Percentiles rank a stretch among this genome's conserved stretches.
Conservation (phyloP, 2,113 vertebrate species). For the Colaptes auratus region DNA sequence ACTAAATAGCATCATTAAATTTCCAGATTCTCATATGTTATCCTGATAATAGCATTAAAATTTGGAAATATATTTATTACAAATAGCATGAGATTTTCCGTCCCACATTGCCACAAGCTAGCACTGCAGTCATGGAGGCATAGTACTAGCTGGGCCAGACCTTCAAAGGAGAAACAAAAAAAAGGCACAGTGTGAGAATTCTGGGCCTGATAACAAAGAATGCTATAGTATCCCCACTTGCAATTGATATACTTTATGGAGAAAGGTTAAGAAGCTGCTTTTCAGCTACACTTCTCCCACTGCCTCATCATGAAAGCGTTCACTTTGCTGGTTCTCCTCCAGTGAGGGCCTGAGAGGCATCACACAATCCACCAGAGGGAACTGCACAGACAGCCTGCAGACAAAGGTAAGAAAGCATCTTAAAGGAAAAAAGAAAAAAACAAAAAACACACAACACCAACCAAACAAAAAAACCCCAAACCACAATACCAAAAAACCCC, state of each 20-base stretch:
- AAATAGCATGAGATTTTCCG: background rate
- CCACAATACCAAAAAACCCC: too few relatives aligned
- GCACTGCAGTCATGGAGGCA: background rate
- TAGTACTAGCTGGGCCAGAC: background rate
- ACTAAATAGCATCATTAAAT: background rate
- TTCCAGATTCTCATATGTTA: background rate
- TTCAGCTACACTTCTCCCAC: background rate
- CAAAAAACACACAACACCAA: too few relatives aligned
- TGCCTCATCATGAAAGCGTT: slow-evolving; percentile 2
- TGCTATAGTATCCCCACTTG: background rate
- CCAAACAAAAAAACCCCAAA: too few relatives aligned
- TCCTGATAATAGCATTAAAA: background rate
- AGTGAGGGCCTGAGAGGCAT: background rate
- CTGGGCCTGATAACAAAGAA: background rate
- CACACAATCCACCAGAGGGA: background rate
- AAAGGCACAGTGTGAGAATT: background rate
- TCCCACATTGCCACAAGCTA: background rate
- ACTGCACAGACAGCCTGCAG: background rate
- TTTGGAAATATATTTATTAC: background rate
- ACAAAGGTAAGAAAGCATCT: background rate
- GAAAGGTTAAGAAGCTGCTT: slow-evolving; percentile 29
- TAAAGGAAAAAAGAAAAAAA: background rate
- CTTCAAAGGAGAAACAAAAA: background rate
- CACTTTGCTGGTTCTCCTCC: background rate
- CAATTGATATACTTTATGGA: background rate